Evolutionary conservation across 2,113 vertebrate genomes (phyloP).

Genomic region (Saguinus midas): DNA sequence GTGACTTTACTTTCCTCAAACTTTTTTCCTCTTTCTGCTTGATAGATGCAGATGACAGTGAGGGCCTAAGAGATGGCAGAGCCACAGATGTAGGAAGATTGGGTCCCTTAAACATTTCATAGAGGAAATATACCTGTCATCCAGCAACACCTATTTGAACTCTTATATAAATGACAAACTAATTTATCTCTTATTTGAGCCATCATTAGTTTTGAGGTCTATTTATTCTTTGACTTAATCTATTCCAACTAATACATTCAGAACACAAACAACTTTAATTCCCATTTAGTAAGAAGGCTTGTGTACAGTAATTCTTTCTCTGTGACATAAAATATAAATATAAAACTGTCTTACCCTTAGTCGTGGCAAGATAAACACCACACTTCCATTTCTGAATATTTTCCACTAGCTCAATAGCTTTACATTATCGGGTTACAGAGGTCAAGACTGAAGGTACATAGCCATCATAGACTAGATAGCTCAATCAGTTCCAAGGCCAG

Average conservation of each 20-base stretch:
- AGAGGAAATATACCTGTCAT: neutral
- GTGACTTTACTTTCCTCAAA: neutral
- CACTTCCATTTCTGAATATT: neutral
- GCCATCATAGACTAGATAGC: neutral
- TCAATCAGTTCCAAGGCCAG: neutral
- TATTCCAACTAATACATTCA: neutral
- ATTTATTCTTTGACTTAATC: neutral
- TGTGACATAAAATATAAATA: neutral
- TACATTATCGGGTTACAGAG: neutral
- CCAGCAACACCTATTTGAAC: neutral
- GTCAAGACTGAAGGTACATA: neutral
- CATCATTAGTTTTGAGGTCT: neutral
- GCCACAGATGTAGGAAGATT: neutral
- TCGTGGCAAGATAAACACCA: neutral
- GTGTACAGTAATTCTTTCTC: neutral
- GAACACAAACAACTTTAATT: neutral
- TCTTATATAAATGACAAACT: neutral
- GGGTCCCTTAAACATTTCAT: neutral
- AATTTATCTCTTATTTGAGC: neutral
- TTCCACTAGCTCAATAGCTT: neutral
- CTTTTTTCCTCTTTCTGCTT: neutral
- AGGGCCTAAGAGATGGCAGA: neutral
- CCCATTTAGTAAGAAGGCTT: neutral
- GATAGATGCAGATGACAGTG: neutral
- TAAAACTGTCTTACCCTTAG: neutral